These are phyloP conservation scores for Stegostoma tigrinum DNA, from an alignment of 2,113 vertebrate species.

Conservation along the genomic window DNA sequence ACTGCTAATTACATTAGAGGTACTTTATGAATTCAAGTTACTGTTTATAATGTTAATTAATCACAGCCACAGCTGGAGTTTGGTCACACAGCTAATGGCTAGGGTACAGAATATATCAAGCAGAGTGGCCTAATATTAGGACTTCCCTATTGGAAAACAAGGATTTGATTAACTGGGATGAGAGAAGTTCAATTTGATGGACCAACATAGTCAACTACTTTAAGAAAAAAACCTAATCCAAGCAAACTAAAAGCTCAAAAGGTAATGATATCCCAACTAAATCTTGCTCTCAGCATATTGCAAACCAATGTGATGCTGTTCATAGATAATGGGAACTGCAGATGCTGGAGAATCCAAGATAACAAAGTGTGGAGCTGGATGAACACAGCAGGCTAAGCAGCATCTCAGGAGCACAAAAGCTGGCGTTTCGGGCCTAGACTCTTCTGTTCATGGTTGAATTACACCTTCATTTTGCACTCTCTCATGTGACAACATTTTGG, in stretches of 20 bases:
- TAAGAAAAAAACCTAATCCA: not conserved
- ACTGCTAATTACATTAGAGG: not conserved
- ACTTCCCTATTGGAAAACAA: not conserved
- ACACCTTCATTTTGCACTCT: not conserved
- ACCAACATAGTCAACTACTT: not conserved
- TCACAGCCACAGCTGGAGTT: not conserved
- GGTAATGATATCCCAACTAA: not conserved
- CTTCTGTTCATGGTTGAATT: too few relatives aligned
- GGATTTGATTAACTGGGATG: not conserved
- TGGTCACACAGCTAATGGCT: not conserved
- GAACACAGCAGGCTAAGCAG: too few relatives aligned
- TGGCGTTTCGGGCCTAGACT: too few relatives aligned
- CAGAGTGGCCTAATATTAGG: not conserved
- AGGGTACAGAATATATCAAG: not conserved
- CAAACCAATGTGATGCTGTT: not conserved
- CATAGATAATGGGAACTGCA: too few relatives aligned
- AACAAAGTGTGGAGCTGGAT: too few relatives aligned
- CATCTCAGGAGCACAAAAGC: too few relatives aligned
- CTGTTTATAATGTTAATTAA: not conserved
- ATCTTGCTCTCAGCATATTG: not conserved
- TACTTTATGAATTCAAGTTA: not conserved
- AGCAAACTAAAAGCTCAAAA: not conserved
- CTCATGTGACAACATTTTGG: not conserved
- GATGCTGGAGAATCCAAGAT: too few relatives aligned
- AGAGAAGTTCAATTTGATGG: not conserved